Evolutionary conservation across 2,797 vertebrate species (phyloP).

Genomic region (Synaphobranchus kaupii): DNA sequence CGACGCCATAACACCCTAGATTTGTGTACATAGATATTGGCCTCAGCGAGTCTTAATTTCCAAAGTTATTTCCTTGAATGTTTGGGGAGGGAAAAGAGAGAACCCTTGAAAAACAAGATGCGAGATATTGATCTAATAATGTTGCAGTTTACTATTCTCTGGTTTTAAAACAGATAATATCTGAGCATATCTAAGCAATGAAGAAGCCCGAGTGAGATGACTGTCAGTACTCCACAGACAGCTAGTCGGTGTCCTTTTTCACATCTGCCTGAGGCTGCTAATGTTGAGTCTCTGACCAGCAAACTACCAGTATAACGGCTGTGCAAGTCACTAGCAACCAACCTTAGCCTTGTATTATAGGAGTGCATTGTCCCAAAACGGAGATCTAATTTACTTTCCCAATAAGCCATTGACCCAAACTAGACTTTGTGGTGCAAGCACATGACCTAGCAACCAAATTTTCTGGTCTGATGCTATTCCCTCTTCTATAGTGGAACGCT

Average conservation of each 20-base stretch:
- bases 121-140: not conserved
- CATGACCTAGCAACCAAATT: not conserved
- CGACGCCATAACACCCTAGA: not conserved
- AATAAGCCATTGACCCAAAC: not conserved
- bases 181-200: not conserved
- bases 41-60: not conserved
- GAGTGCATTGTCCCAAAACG: not conserved
- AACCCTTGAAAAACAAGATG: not conserved
- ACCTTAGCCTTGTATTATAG: not conserved
- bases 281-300: too few species aligned
- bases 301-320: too few species aligned
- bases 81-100: not conserved
- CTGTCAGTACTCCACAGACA: not conserved
- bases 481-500: not conserved
- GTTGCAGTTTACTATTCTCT: not conserved
- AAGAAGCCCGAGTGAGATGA: not conserved
- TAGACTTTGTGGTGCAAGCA: not conserved
- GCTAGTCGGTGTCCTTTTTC: not conserved
- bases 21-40: not conserved
- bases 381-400: not conserved
- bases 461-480: not conserved
- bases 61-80: conserved; percentile 3
- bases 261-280: not conserved
- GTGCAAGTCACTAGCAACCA: not conserved
- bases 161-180: not conserved